Conservation (phyloP, 2,113 vertebrate species). For the Cheirogaleus medius region DNA sequence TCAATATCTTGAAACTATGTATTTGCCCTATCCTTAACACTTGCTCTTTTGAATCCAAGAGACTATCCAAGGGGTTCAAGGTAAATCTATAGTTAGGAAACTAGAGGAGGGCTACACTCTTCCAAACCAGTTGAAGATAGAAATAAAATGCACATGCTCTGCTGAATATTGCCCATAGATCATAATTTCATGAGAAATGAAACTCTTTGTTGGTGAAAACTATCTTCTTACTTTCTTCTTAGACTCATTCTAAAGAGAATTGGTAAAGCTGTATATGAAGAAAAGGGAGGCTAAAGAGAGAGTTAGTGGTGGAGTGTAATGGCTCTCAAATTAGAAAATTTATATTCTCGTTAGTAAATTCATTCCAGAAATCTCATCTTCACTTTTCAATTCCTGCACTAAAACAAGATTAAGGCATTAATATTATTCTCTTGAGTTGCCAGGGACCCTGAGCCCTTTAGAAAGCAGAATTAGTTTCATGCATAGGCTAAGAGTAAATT, state of each 20-base stretch:
- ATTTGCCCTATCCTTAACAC: not conserved
- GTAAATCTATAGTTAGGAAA: not conserved
- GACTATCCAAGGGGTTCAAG: not conserved
- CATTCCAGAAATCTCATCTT: conserved; percentile 20
- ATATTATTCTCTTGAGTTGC: not conserved
- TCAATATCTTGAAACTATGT: not conserved
- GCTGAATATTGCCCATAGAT: not conserved
- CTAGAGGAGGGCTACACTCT: not conserved
- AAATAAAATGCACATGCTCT: not conserved
- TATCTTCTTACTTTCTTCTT: conserved; percentile 21
- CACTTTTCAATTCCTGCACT: not conserved
- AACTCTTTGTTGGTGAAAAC: conserved; percentile 1
- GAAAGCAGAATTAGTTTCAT: not conserved
- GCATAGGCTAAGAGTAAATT: not conserved
- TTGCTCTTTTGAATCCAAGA: not conserved
- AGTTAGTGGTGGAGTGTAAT: not conserved
- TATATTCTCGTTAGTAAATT: conserved; percentile 16
- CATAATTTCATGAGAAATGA: not conserved
- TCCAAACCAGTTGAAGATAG: not conserved
- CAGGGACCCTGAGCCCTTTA: not conserved
- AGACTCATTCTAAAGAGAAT: not conserved
- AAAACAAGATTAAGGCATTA: not conserved
- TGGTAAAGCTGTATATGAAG: not conserved
- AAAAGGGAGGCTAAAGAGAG: not conserved
- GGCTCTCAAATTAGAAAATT: not conserved